Base-by-base conservation (phyloP, 2,113 vertebrate species). In the Cyrtonyx montezumae region DNA sequence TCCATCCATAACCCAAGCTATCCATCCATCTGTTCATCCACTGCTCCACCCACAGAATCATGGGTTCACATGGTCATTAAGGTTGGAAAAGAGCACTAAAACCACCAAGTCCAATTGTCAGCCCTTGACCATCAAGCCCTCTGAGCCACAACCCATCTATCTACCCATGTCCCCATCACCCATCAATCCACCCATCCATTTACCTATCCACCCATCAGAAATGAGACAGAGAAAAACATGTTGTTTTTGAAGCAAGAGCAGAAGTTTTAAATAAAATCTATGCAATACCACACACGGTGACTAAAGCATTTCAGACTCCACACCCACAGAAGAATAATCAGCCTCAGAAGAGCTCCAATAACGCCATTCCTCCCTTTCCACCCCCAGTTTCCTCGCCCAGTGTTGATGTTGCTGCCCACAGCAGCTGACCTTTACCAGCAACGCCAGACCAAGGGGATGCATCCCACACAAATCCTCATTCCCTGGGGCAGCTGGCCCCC, bases 281-380 rank as follows among this genome's bases (percentile, higher is more conserved):
- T 88, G 94, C 92, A 93, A 79, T 90, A 85, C 87, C 96, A 94
- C 85, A 87, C 61, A 82, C 68, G 90, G 91, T 93, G 93, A 95
- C 93, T 93, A 93, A 94, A 96, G 77, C 80, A 82, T 88, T 80
- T 87, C 80, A 4, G 0, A 76, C 79, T 93, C 74, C 82, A 93
- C 95, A 86, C 91, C 90, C 93, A 93, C 90, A 83, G 93, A 93
- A 61, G 87, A 68, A 67, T 79, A 93, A 87, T 77, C 74, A 83
- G 83, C 56, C 87, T 91, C 36, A 67, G 74, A 63, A 79, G 67
- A 63, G 87, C 88, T 87, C 56, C 85, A 53, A 49, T 78, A 59
- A 59, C 49, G 20, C 69, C 66, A 69, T 0, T 87, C 68, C 36
- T 61, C 1, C 3, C 69, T 73, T 5, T 65, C 90, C 71, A 67